Evolutionary conservation across 2,113 vertebrate species (phyloP).

Genomic region (Telmatochromis sp.): DNA sequence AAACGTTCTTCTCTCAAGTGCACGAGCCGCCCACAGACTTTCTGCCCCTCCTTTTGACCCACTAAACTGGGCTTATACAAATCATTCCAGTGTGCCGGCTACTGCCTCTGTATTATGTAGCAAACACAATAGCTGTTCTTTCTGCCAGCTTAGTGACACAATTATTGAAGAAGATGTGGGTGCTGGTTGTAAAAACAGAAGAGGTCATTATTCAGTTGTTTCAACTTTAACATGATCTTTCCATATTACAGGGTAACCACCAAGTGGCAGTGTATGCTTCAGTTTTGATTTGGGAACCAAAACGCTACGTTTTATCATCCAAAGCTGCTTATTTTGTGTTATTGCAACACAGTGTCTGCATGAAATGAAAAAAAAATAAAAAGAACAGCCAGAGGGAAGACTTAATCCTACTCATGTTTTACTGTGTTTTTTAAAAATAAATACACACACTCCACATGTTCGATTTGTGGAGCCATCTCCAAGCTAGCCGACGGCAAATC

Average conservation of each 20-base stretch:
- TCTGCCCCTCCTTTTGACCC: slow-evolving; percentile 25
- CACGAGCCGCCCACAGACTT: neutral
- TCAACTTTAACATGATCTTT: neutral
- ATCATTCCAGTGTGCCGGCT: slow-evolving; percentile 33
- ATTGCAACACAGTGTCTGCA: neutral
- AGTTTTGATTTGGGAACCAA: neutral
- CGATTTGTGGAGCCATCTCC: neutral
- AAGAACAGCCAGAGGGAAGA: neutral
- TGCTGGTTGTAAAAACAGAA: neutral
- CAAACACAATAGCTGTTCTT: neutral
- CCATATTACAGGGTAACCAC: neutral
- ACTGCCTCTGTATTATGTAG: neutral
- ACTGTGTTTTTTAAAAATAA: neutral
- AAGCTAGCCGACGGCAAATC: neutral
- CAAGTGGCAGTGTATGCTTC: slow-evolving; percentile 43
- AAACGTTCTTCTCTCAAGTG: slow-evolving; percentile 13
- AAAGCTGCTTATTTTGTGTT: neutral
- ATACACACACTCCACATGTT: neutral
- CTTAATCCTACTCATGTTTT: neutral
- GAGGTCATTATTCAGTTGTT: neutral
- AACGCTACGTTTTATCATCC: neutral
- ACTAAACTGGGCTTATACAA: slow-evolving; percentile 34
- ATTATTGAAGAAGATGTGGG: neutral
- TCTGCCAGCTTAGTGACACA: neutral
- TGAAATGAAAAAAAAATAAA: neutral